phyloP scores from a whole-genome alignment of 2,888 invertebrate genomes.

The Saturnia pavonia region DNA sequence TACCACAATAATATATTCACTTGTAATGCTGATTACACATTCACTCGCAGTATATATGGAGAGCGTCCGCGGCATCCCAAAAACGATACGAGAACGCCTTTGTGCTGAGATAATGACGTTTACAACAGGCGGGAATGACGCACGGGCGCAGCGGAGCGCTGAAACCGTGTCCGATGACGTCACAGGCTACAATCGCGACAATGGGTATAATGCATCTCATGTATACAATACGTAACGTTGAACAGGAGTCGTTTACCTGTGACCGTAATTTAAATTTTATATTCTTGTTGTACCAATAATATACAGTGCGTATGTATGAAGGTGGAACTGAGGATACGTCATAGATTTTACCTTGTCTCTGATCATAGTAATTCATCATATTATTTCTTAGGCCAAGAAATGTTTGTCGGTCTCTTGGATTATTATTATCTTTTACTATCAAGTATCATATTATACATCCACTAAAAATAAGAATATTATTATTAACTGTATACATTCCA shows the following conservation, averaged over 20 bases:
- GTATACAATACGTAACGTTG: constrained; percentile 1
- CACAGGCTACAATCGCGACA: constrained; percentile 34
- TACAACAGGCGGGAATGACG: constrained; percentile 57
- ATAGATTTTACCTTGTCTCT: neutral
- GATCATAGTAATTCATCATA: neutral
- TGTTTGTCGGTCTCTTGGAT: neutral
- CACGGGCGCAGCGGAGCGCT: constrained; percentile 49
- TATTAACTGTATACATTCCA: too few relatives aligned
- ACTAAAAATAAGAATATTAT: too few relatives aligned
- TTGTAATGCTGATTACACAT: neutral
- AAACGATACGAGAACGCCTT: constrained; percentile 47
- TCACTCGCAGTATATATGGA: neutral
- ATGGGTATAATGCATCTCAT: constrained; percentile 16
- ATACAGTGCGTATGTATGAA: neutral
- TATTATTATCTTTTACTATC: too few relatives aligned
- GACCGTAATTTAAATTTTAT: neutral
- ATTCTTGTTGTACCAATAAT: neutral
- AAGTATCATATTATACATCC: too few relatives aligned
- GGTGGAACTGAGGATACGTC: neutral
- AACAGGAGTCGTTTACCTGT: constrained; percentile 5
- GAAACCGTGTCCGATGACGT: constrained; percentile 63
- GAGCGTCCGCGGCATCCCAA: constrained; percentile 28
- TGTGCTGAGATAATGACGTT: constrained; percentile 58
- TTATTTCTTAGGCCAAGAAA: neutral
- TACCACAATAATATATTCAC: neutral